A percentile compares a stretch with the other conserved stretches of the same genome.
Evolutionary conservation across 2,113 vertebrate species (phyloP).

Genomic region (Myotis davidii): DNA sequence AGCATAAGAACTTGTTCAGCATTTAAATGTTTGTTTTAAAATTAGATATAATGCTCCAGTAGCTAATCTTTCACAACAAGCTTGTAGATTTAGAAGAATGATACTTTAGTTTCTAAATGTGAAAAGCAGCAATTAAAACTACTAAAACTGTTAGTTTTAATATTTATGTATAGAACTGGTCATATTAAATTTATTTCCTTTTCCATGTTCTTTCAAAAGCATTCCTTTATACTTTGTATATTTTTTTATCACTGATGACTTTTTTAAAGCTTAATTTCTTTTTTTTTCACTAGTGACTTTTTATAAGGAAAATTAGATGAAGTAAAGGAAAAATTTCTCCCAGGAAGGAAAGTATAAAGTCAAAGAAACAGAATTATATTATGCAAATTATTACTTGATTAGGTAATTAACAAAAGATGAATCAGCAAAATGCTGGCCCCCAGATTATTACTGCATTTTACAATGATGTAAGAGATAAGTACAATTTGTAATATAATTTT

Average conservation of each 20-base stretch:
- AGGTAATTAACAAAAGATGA: constrained; percentile 57
- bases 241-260: background rate
- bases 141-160: background rate
- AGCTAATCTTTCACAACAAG: background rate
- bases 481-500: constrained; percentile 59
- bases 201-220: constrained; percentile 6
- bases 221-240: background rate
- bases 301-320: constrained; percentile 48
- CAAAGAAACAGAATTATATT: constrained; percentile 27
- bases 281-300: background rate
- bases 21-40: constrained; percentile 30
- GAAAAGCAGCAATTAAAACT: background rate
- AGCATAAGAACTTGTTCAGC: background rate
- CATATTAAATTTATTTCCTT: background rate
- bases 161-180: background rate
- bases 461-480: constrained; percentile 43
- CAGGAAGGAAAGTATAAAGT: constrained; percentile 46
- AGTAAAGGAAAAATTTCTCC: background rate
- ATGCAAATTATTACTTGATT: constrained; percentile 67
- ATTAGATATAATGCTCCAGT: background rate
- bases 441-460: constrained; percentile 47
- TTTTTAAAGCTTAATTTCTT: background rate
- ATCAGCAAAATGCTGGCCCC: constrained; percentile 40
- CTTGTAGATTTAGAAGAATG: background rate
- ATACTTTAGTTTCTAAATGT: background rate